Evolutionary conservation across 2,113 vertebrate species (phyloP).

Genomic region (Otis tarda): DNA sequence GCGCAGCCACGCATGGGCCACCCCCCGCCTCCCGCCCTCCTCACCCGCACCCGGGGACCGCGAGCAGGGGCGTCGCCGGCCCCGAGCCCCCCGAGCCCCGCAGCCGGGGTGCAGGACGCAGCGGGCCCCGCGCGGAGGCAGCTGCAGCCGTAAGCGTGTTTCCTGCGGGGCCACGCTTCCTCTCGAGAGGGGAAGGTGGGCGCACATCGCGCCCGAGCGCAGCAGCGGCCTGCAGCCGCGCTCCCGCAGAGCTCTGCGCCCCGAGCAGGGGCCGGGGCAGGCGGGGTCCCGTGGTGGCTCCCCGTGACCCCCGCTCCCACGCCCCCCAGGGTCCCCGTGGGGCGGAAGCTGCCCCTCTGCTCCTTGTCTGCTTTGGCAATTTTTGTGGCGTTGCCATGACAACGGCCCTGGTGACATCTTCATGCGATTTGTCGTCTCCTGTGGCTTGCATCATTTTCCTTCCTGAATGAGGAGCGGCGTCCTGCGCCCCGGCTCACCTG

Average conservation of each 20-base stretch:
- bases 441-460: background rate
- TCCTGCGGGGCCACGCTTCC: conserved; percentile 2
- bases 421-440: background rate
- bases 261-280: accelerated
- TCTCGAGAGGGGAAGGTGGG: background rate
- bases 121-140: background rate
- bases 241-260: background rate
- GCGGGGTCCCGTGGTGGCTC: background rate
- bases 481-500: background rate
- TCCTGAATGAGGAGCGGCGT: background rate
- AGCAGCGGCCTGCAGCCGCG: background rate
- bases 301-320: background rate
- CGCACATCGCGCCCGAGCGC: accelerated
- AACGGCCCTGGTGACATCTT: conserved; percentile 30
- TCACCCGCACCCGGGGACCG: accelerated
- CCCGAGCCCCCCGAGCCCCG: no score
- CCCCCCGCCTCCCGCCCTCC: background rate
- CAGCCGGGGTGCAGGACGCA: background rate
- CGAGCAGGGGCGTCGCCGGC: accelerated
- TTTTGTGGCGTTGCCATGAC: conserved; percentile 28
- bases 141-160: background rate
- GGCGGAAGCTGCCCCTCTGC: background rate
- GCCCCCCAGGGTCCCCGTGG: background rate
- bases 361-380: background rate
- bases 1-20: accelerated